Conservation (phyloP, 1,140 invertebrate genomes). For the Dendroctonus valens region DNA sequence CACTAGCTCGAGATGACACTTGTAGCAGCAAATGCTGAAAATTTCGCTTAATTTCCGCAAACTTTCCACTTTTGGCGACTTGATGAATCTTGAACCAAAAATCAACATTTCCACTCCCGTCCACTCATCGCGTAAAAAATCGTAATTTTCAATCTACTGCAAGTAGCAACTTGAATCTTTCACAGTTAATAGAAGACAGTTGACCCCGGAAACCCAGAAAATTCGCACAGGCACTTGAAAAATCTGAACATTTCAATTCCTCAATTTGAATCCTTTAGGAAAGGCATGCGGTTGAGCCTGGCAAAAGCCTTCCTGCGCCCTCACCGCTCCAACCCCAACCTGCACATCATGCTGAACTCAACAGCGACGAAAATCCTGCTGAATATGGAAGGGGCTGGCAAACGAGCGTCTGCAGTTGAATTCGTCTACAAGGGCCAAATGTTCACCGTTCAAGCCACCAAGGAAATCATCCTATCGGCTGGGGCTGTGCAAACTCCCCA, state of each 20-base stretch:
- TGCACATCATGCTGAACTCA: constrained; percentile 66
- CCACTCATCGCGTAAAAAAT: no score
- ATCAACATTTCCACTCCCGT: no score
- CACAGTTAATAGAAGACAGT: no score
- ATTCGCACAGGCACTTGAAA: not conserved
- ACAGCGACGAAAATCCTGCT: constrained; percentile 59
- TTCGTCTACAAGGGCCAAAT: constrained; percentile 51
- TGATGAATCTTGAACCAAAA: no score
- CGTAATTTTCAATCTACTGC: no score
- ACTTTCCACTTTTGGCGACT: no score
- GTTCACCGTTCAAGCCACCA: constrained; percentile 47
- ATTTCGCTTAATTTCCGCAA: no score
- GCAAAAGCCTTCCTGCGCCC: constrained; percentile 64
- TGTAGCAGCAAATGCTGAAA: no score
- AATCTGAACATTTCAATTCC: not conserved
- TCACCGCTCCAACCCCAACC: constrained; percentile 59
- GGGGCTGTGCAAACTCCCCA: constrained; percentile 60
- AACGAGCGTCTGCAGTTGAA: constrained; percentile 46
- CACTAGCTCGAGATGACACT: no score
- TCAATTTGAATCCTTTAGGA: constrained; percentile 45
- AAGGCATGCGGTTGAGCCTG: constrained; percentile 66
- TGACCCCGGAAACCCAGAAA: no score
- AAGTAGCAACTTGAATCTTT: no score
- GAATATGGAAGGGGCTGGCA: constrained; percentile 24
- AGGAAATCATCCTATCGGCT: constrained; percentile 60